Evolutionary conservation across 2,797 vertebrate genomes (phyloP).

Genomic region (Acanthornis magna): DNA sequence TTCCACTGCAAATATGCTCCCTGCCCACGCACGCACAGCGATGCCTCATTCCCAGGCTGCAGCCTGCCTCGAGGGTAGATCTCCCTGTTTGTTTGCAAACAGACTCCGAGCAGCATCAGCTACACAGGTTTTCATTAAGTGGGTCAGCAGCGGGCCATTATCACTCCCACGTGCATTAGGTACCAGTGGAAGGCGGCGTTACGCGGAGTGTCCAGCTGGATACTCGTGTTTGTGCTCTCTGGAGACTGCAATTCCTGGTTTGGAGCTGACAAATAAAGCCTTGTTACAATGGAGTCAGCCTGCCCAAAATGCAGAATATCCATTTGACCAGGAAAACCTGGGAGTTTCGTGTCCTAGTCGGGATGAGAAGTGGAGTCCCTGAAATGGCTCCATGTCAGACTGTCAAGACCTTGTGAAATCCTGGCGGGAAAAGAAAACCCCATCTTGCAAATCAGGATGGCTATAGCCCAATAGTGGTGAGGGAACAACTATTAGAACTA

Average conservation of each 20-base stretch:
- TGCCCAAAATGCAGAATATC: background rate
- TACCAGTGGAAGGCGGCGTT: background rate
- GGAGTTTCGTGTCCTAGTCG: background rate
- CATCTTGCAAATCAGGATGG: background rate
- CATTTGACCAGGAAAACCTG: background rate
- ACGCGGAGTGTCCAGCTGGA: background rate
- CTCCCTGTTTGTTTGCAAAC: conserved; percentile 28
- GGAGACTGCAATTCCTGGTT: background rate
- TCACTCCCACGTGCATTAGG: background rate
- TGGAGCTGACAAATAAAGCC: background rate
- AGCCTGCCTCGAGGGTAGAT: background rate
- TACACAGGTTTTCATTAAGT: background rate
- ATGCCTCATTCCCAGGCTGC: background rate
- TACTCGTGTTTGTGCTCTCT: background rate
- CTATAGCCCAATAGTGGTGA: background rate
- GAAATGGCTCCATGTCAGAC: background rate
- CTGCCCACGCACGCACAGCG: background rate
- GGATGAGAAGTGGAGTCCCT: background rate
- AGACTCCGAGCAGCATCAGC: background rate
- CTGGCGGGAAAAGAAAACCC: background rate
- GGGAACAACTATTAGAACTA: background rate
- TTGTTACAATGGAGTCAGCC: background rate
- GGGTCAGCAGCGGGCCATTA: background rate
- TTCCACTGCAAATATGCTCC: background rate
- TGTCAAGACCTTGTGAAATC: background rate